These are phyloP conservation scores for Kuschelorhynchus macadamiae DNA, from an alignment of 2,888 invertebrate species.

Conservation along the genomic window DNA sequence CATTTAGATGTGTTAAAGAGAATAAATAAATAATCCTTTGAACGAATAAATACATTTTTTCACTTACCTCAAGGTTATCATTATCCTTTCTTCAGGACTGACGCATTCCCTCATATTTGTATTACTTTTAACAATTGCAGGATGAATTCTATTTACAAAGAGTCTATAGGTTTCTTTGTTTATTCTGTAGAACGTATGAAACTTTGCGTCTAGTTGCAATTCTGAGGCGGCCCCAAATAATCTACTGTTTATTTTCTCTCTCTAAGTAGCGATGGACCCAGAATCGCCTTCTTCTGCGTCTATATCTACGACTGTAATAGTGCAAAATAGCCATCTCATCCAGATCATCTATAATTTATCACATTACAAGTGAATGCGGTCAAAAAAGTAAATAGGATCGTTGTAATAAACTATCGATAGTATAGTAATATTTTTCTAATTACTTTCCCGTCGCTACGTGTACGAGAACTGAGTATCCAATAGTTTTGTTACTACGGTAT, in stretches of 20 bases:
- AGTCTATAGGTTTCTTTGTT: conserved; percentile 28
- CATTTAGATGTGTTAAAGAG: not conserved
- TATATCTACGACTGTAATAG: conserved; percentile 2
- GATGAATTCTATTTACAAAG: conserved; percentile 29
- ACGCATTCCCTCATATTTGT: conserved; percentile 35
- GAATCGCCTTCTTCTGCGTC: conserved; percentile 15
- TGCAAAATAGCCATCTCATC: conserved; percentile 2
- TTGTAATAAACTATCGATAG: too few species aligned
- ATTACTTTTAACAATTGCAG: conserved; percentile 25
- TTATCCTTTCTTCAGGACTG: conserved; percentile 32
- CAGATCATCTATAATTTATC: conserved; percentile 1
- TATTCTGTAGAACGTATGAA: conserved; percentile 28
- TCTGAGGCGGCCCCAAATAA: conserved; percentile 29
- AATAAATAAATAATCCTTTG: not conserved
- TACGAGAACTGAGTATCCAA: too few species aligned
- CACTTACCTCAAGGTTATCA: conserved; percentile 36
- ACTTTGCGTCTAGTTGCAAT: conserved; percentile 13
- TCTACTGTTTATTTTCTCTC: conserved; percentile 26
- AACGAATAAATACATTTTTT: conserved; percentile 6
- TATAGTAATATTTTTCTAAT: too few species aligned
- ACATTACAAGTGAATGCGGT: too few species aligned
- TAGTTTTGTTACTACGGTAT: too few species aligned
- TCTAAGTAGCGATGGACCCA: conserved; percentile 27
- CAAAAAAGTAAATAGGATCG: too few species aligned
- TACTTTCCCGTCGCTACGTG: too few species aligned